Evolutionary conservation across 2,888 invertebrate genomes (phyloP).

Genomic region (Auanema freiburgensis): DNA sequence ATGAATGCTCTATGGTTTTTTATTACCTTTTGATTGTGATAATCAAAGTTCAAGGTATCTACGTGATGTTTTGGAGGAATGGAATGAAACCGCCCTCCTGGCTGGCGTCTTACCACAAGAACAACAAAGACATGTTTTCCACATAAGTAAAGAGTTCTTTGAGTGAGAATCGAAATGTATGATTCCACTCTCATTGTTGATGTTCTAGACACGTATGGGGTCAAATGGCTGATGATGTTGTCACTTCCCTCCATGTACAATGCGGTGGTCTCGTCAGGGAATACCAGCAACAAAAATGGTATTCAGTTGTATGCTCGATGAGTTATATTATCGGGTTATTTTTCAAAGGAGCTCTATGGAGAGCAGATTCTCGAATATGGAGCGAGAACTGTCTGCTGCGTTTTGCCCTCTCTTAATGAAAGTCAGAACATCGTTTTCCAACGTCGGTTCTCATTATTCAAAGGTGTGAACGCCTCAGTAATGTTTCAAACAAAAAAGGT

Average conservation of each 20-base stretch:
- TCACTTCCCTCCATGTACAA: conserved; percentile 9
- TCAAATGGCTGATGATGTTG: conserved; percentile 19
- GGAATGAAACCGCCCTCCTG: conserved; percentile 13
- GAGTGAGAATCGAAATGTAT: too few relatives aligned
- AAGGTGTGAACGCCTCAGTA: conserved; percentile 7
- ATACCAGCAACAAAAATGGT: conserved; percentile 20
- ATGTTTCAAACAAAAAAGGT: not conserved
- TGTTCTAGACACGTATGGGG: conserved; percentile 17
- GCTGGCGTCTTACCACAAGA: conserved; percentile 1
- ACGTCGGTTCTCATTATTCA: conserved; percentile 8
- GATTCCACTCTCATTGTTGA: too few relatives aligned
- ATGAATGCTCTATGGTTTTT: conserved; percentile 22
- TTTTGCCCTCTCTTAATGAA: conserved; percentile 26
- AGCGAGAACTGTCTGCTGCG: conserved; percentile 10
- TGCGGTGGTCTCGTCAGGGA: conserved; percentile 9
- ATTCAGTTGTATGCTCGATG: too few relatives aligned
- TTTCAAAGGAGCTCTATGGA: conserved; percentile 11
- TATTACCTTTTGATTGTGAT: not conserved
- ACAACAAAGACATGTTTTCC: not conserved
- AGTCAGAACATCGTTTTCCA: conserved; percentile 14
- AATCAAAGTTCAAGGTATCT: conserved; percentile 20
- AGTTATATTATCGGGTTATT: too few relatives aligned
- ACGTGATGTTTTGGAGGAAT: conserved; percentile 13
- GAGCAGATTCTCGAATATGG: not conserved
- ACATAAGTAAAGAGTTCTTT: too few relatives aligned